phyloP scores from a whole-genome alignment of 2,888 invertebrate genomes.

The Agrilus biguttatus region DNA sequence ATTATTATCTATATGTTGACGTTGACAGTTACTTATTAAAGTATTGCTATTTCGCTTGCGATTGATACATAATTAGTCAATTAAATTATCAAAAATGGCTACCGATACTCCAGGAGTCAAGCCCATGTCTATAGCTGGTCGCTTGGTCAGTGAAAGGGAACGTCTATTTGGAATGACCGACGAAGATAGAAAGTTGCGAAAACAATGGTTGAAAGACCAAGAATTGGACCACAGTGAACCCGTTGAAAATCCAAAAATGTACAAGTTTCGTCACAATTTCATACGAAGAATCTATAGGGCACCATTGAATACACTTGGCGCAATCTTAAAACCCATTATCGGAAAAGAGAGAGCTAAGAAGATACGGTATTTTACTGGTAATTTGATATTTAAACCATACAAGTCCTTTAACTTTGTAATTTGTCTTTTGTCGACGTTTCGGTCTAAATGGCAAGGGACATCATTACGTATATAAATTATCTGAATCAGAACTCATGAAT shows the following conservation, averaged over 20 bases:
- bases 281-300: slow-evolving; percentile 60
- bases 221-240: slow-evolving; percentile 59
- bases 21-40: no score
- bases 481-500: no score
- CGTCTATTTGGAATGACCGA: slow-evolving; percentile 74
- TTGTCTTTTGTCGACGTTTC: no score
- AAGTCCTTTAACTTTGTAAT: no score
- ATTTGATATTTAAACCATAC: no score
- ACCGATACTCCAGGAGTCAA: slow-evolving; percentile 43
- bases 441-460: no score
- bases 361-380: slow-evolving; percentile 11
- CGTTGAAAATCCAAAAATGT: slow-evolving; percentile 47
- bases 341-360: slow-evolving; percentile 40
- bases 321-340: slow-evolving; percentile 41
- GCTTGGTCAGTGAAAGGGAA: slow-evolving; percentile 61
- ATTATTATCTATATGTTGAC: no score
- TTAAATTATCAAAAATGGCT: slow-evolving; percentile 12
- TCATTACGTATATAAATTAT: no score
- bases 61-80: no score
- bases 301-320: slow-evolving; percentile 54
- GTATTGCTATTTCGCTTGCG: no score
- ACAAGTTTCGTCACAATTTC: slow-evolving; percentile 55
- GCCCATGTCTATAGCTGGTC: slow-evolving; percentile 64
- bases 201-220: slow-evolving; percentile 75
- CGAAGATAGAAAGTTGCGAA: slow-evolving; percentile 70